Base-by-base conservation (phyloP, 1,140 invertebrate species). In the Muscidifurax raptorellus region DNA sequence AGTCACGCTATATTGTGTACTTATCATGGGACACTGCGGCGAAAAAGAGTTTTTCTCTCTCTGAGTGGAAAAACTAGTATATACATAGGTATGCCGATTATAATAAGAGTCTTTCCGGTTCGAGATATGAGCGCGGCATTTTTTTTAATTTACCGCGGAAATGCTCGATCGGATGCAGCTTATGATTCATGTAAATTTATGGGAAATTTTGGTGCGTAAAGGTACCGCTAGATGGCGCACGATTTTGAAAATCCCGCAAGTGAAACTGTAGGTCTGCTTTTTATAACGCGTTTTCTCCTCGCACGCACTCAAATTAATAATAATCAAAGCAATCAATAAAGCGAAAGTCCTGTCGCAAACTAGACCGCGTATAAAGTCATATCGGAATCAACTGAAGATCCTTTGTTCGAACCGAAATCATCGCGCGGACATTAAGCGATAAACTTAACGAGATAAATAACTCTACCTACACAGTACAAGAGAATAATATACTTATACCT, bases 381-480 rank as follows among this genome's bases (percentile, higher is more conserved):
- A 22, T 59, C 18, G 52, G 18, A 18, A 18, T 59, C 52, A 18
- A 59, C 18, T n/a, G 0, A n/a, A n/a, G 7, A n/a, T 59, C 52
- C 52, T 59, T 59, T 59, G 52, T 59, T n/a, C 52, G 22, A n/a
- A 52, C 13, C 12, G 10, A 1, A 72, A 78, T 66, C 28, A 66
- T 66, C 52, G 28, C 32, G 18, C 18, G 1, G 28, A 44, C 78
- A 72, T 72, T 52, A n/a, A 80, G 64, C 27, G 32, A 80, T 80
- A 36, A 69, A 80, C 40, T 72, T 80, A 71, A 69, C 78, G 27
- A 80, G 32, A 69, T 80, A 80, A 80, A 40, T 80, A 80, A 52
- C 59, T 13, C 44, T 12, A 1, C 1, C 44, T 47, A 47, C 44
- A 47, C 15, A 13, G 4, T 12, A 13, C 4, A 13, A 47, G 44